A percentile compares a stretch with the other conserved stretches of the same genome.
These are phyloP conservation scores for Zoanthus sansibaricus DNA, from an alignment of 92 coral and sea anemone genomes.

Conservation along the genomic window DNA sequence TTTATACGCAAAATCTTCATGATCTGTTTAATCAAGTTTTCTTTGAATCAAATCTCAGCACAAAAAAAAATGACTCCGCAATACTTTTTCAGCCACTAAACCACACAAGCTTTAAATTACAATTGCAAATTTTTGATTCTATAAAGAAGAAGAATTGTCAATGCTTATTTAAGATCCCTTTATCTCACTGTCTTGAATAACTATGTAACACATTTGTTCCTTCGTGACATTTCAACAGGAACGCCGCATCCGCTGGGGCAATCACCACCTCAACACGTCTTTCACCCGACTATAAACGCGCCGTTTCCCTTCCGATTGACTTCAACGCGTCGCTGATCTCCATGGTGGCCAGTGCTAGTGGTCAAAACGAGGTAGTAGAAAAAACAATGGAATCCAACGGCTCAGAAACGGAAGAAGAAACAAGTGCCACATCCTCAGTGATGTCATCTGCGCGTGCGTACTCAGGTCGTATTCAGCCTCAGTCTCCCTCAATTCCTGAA, in stretches of 20 bases:
- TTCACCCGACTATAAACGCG: conserved; percentile 74
- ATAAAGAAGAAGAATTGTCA: no score
- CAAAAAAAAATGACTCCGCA: no score
- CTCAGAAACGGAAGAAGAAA: conserved; percentile 85
- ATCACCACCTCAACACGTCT: conserved; percentile 54
- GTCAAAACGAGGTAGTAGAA: conserved; percentile 66
- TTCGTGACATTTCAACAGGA: conserved; percentile 47
- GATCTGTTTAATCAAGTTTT: no score
- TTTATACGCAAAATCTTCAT: no score
- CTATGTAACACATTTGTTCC: no score
- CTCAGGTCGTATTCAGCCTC: conserved; percentile 66
- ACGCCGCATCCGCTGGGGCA: conserved; percentile 74
- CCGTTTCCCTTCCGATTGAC: conserved; percentile 88
- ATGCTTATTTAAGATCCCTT: no score
- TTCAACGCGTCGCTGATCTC: conserved; percentile 82
- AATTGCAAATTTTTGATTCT: no score
- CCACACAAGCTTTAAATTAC: no score
- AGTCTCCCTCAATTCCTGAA: conserved; percentile 69
- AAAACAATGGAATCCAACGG: conserved; percentile 75
- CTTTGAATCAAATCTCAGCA: no score
- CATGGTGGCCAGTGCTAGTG: conserved; percentile 91
- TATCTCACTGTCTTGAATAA: no score
- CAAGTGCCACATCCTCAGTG: conserved; percentile 70
- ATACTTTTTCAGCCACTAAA: no score
- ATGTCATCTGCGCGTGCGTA: conserved; percentile 97